phyloP scores from a whole-genome alignment of 2,888 invertebrate genomes.

The Amorpha juglandis region DNA sequence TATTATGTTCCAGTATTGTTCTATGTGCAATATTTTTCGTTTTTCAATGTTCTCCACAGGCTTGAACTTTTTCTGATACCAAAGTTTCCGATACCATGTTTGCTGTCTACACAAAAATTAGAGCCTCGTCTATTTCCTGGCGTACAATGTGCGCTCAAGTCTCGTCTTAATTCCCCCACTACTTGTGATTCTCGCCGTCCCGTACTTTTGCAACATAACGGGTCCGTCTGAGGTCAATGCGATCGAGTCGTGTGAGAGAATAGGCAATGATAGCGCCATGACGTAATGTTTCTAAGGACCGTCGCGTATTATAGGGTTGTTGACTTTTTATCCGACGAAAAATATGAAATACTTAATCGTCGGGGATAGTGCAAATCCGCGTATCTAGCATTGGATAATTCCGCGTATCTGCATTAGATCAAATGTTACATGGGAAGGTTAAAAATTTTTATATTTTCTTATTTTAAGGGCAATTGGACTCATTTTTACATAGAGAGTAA shows the following conservation, averaged over 20 bases:
- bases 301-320: not conserved
- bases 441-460: too few relatives aligned
- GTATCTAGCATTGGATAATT: too few relatives aligned
- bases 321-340: not conserved
- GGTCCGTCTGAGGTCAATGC: constrained; percentile 28
- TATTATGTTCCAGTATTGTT: too few relatives aligned
- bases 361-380: too few relatives aligned
- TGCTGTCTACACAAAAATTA: not conserved
- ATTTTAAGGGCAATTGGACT: too few relatives aligned
- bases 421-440: too few relatives aligned
- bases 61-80: too few relatives aligned
- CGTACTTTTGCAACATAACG: constrained; percentile 27
- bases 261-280: constrained; percentile 27
- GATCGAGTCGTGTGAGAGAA: constrained; percentile 26
- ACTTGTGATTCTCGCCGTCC: not conserved
- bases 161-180: not conserved
- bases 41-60: too few relatives aligned
- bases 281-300: constrained; percentile 27
- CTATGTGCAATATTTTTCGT: too few relatives aligned
- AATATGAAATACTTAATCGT: too few relatives aligned
- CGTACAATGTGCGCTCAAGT: not conserved
- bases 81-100: not conserved
- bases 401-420: too few relatives aligned
- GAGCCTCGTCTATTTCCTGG: not conserved
- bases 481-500: too few relatives aligned